Evolutionary conservation across 1,140 invertebrate genomes (phyloP).

Genomic region (Bemisia tabaci): DNA sequence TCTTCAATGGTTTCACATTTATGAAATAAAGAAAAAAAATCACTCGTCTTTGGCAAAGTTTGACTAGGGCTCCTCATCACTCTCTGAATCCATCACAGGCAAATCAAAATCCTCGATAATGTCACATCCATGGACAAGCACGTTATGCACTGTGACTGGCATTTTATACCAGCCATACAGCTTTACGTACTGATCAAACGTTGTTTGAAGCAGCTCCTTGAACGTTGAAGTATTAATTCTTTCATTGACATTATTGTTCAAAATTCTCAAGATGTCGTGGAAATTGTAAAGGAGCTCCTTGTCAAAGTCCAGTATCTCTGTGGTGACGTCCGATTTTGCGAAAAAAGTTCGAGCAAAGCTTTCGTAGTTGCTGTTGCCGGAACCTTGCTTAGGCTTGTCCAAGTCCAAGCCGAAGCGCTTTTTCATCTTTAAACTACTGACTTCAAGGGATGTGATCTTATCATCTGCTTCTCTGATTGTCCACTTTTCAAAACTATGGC

Average conservation of each 20-base stretch:
- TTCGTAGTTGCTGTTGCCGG: constrained; percentile 27
- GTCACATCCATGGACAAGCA: constrained; percentile 25
- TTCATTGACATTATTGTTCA: constrained; percentile 23
- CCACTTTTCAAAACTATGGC: constrained; percentile 15
- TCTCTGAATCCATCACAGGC: no score
- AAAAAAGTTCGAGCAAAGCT: constrained; percentile 31
- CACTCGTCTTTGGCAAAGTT: no score
- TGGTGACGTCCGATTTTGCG: constrained; percentile 20
- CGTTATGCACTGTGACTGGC: constrained; percentile 24
- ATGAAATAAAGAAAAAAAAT: no score
- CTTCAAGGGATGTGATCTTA: constrained; percentile 9
- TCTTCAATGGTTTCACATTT: no score
- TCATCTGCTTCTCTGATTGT: constrained; percentile 5
- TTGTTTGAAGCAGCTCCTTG: constrained; percentile 20
- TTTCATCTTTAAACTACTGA: constrained; percentile 11
- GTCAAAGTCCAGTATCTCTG: constrained; percentile 28
- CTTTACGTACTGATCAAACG: constrained; percentile 19
- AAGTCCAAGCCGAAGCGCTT: constrained; percentile 15
- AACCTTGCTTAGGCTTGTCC: constrained; percentile 19
- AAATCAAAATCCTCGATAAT: constrained; percentile 20
- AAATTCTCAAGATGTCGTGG: constrained; percentile 23
- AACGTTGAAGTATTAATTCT: constrained; percentile 18
- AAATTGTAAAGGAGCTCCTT: constrained; percentile 27
- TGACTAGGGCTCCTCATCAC: no score
- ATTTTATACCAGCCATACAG: constrained; percentile 26